These are phyloP conservation scores for Rhopalosiphum maidis DNA, from an alignment of 1,140 invertebrate species.

Conservation along the genomic window DNA sequence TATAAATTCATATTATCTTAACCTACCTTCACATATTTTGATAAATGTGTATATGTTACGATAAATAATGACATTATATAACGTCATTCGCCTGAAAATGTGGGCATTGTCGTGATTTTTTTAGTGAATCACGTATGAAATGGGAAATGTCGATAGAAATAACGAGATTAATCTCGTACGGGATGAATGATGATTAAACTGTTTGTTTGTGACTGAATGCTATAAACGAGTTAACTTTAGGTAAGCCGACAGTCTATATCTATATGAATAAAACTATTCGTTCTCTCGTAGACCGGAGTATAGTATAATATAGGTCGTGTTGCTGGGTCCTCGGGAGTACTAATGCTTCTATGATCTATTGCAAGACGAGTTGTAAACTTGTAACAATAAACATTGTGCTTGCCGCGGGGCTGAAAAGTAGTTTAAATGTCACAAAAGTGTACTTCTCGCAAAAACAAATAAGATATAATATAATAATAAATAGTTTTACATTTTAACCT, in stretches of 20 bases:
- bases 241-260: background rate
- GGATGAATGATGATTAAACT: background rate
- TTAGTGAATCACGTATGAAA: background rate
- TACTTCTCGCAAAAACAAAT: background rate
- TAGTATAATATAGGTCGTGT: background rate
- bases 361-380: background rate
- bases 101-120: no score
- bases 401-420: background rate
- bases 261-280: background rate
- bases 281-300: background rate
- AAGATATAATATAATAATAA: background rate
- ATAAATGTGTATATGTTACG: background rate
- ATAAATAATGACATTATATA: background rate
- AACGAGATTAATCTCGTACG: background rate
- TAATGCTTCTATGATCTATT: background rate
- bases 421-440: background rate
- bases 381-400: background rate
- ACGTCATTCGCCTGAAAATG: background rate
- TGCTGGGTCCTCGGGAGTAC: background rate
- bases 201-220: background rate
- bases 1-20: conserved; percentile 2
- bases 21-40: background rate
- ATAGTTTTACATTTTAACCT: background rate
- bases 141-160: background rate
- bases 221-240: background rate